Evolutionary conservation across 2,113 vertebrate genomes (phyloP), one percentile per base, ranked within the genome.

Genomic region (Sclerurus mexicanus): DNA sequence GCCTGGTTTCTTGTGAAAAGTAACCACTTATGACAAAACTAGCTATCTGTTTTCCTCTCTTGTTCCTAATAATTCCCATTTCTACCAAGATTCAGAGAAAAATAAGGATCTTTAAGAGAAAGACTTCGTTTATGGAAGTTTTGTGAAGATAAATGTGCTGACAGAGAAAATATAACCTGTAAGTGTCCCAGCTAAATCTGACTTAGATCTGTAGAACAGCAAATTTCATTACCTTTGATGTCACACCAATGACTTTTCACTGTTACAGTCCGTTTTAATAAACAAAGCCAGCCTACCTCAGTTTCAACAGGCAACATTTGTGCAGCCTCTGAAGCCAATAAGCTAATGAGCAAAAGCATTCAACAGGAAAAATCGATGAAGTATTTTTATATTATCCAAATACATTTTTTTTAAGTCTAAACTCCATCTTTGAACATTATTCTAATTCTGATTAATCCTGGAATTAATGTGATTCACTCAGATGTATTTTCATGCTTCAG

Each of bases 271-370:
- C 59, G 9, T 64, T 69, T 60, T 40, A 74, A 56, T 44, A 56
- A 86, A 39, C 3, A 49, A 76, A 77, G 11, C 28, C 10, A 2
- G 2, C 35, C 62, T 85, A 67, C 13, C 14, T 87, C 75, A 31
- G 1, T 50, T 79, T 72, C 0, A 0, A 50, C 11, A 25, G 46
- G 17, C 25, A 79, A 30, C 7, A 37, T 30, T 62, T 81, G 11
- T 37, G 20, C 44, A 74, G 55, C 15, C 10, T 76, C 49, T 84
- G 31, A 86, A 76, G 25, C 8, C 24, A 58, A 15, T 18, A 86
- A 69, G 27, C 25, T 67, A 89, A 56, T 0, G 2, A 63, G 16
- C 2, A 6, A 6, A 77, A 72, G 6, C 0, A 1, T 42, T 35
- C 39, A 53, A 56, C 3, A 63, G 18, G 21, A 84, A 59, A 87